phyloP scores from a whole-genome alignment of 30 jellyfish, hydroid and myxozoan genomes.

The Sanderia malayensis region DNA sequence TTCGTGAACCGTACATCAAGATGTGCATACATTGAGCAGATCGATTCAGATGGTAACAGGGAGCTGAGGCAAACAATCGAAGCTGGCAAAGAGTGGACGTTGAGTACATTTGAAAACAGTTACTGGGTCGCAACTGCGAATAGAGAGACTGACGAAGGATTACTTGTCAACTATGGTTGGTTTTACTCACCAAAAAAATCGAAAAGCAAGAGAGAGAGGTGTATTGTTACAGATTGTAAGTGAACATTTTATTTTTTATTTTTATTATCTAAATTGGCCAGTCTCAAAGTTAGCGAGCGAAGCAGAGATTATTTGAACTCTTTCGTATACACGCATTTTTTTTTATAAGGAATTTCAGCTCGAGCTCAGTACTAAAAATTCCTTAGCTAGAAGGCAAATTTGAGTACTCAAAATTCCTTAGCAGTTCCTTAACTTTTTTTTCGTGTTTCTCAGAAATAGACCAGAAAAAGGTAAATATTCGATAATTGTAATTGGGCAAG shows the following conservation, averaged over 20 bases:
- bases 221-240: slow-evolving; percentile 86
- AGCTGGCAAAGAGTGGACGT: slow-evolving; percentile 84
- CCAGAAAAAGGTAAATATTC: too few species aligned
- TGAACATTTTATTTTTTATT: background rate
- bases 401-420: too few species aligned
- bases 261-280: background rate
- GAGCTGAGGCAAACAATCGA: slow-evolving; percentile 65
- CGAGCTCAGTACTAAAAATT: too few species aligned
- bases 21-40: slow-evolving; percentile 71
- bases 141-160: slow-evolving; percentile 90
- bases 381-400: too few species aligned
- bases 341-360: too few species aligned
- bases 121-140: slow-evolving; percentile 86
- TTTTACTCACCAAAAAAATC: slow-evolving; percentile 85
- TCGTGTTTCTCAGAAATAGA: too few species aligned
- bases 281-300: background rate
- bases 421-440: too few species aligned
- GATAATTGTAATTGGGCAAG: too few species aligned
- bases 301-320: background rate
- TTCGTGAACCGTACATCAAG: slow-evolving; percentile 81
- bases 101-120: slow-evolving; percentile 69
- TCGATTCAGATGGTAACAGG: slow-evolving; percentile 61
- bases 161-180: slow-evolving; percentile 90
- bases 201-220: slow-evolving; percentile 76
- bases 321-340: too few species aligned